Conservation (phyloP, 1,140 invertebrate genomes). For the Sitodiplosis mosellana region DNA sequence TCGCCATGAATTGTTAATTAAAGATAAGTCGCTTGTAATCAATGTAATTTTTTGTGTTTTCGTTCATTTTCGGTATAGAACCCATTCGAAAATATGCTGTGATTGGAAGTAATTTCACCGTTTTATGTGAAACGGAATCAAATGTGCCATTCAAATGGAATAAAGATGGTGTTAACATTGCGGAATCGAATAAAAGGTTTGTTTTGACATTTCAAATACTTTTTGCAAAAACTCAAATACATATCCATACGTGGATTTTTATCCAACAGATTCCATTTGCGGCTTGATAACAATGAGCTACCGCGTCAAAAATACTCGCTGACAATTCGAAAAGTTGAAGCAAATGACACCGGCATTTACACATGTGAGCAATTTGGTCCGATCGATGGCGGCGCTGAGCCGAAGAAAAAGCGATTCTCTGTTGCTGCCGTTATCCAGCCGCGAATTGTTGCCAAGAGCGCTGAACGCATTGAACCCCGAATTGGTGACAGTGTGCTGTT, state of each 20-base stretch:
- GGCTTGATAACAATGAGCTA: constrained; percentile 25
- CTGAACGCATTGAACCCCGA: constrained; percentile 27
- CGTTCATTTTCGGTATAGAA: not conserved
- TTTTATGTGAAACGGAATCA: not conserved
- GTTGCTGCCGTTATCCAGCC: constrained; percentile 26
- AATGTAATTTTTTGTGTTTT: not conserved
- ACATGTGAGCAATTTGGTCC: constrained; percentile 20
- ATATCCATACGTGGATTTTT: constrained; percentile 21
- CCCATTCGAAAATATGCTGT: not conserved
- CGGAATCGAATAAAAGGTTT: constrained; percentile 18
- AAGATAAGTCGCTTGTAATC: not conserved
- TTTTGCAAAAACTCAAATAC: constrained; percentile 7
- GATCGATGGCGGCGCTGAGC: constrained; percentile 12
- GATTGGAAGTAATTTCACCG: not conserved
- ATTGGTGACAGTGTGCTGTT: constrained; percentile 28
- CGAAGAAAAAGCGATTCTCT: constrained; percentile 9
- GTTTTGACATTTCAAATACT: constrained; percentile 5
- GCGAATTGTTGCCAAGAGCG: constrained; percentile 26
- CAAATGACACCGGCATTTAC: constrained; percentile 29
- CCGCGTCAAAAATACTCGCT: constrained; percentile 15
- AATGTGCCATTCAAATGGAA: constrained; percentile 20
- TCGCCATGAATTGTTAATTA: not conserved
- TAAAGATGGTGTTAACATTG: constrained; percentile 20
- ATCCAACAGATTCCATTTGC: not conserved
- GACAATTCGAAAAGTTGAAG: constrained; percentile 19